phyloP scores from a whole-genome alignment of 1,140 invertebrate genomes.

The Drosophila kohkoa region DNA sequence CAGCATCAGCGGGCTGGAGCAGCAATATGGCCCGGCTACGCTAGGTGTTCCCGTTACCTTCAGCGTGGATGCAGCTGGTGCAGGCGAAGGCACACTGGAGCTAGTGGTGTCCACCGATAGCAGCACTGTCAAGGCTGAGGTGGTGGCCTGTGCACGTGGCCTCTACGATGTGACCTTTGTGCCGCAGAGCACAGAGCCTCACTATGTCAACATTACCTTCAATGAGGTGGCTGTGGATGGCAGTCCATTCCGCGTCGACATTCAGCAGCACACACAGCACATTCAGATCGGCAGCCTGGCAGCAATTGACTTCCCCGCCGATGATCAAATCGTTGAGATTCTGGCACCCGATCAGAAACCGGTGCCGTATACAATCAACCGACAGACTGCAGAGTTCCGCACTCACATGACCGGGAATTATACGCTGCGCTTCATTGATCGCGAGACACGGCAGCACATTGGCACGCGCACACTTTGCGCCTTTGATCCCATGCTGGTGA shows the following conservation, averaged over 20 bases:
- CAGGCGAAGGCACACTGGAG: constrained; percentile 97
- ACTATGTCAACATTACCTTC: constrained; percentile 98
- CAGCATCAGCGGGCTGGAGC: constrained; percentile 90
- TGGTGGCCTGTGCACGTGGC: constrained; percentile 95
- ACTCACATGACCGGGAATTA: constrained; percentile 86
- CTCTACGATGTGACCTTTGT: constrained; percentile 99
- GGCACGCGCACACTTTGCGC: constrained; percentile 90
- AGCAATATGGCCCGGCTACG: constrained; percentile 87
- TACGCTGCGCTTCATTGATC: constrained; percentile 85
- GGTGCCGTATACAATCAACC: constrained; percentile 85
- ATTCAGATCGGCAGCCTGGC: constrained; percentile 87
- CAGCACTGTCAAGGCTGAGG: constrained; percentile 94
- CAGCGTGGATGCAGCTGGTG: constrained; percentile 97
- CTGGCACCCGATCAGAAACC: constrained; percentile 86
- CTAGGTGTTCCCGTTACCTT: constrained; percentile 95
- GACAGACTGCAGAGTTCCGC: constrained; percentile 86
- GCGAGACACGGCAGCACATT: constrained; percentile 84
- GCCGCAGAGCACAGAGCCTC: constrained; percentile 94
- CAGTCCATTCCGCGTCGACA: constrained; percentile 96
- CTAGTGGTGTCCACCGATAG: constrained; percentile 96
- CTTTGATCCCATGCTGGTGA: constrained; percentile 93
- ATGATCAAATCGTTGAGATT: constrained; percentile 86
- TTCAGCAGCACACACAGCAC: constrained; percentile 92
- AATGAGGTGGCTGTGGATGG: constrained; percentile 97
- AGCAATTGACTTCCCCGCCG: constrained; percentile 86